Base-by-base conservation (phyloP, 1,140 invertebrate genomes). In the Xylocopa sonorina region DNA sequence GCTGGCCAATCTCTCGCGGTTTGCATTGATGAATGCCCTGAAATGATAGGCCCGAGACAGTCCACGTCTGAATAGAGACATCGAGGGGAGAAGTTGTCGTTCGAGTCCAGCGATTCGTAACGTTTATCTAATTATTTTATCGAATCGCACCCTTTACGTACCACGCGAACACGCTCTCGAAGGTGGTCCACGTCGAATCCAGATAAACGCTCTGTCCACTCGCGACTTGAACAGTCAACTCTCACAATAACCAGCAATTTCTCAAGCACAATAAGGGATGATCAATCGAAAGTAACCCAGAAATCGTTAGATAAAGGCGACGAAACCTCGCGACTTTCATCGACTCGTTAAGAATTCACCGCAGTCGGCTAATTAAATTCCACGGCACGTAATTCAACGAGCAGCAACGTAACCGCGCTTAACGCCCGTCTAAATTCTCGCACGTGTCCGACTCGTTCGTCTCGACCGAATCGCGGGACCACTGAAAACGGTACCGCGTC, bases 361-460 rank as follows among this genome's bases (percentile, higher is more conserved):
- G 9, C 9, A 16, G n/a, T 27, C 9, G 12, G 24, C 18, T 57
- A 21, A 32, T 71, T 71, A 58, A 71, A 71, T 71, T 57, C 10
- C 68, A n/a, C 27, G 5, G 53, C 51, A 58, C 53, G 38, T n/a
- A n/a, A n/a, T n/a, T n/a, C 10, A 29, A 5, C 53, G 18, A 38
- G 38, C 18, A 57, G n/a, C 34, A 53, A 53, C n/a, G 34, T 21
- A 18, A 32, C 18, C 14, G 12, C 34, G 38, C 14, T 18, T 21
- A 24, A 21, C n/a, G n/a, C n/a, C 27, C 55, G 41, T 14, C 27
- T 60, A 41, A 60, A 72, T 72, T 72, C 69, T 72, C 69, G 69
- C 69, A 72, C 69, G 69, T 46, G 69, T 41, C 53, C 1, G 4
- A n/a, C 53, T 43, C 55, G 57, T 62, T 50, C 29, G 29, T 73